Evolutionary conservation across 2,888 invertebrate species (phyloP).

Genomic region (Metalampra italica): DNA sequence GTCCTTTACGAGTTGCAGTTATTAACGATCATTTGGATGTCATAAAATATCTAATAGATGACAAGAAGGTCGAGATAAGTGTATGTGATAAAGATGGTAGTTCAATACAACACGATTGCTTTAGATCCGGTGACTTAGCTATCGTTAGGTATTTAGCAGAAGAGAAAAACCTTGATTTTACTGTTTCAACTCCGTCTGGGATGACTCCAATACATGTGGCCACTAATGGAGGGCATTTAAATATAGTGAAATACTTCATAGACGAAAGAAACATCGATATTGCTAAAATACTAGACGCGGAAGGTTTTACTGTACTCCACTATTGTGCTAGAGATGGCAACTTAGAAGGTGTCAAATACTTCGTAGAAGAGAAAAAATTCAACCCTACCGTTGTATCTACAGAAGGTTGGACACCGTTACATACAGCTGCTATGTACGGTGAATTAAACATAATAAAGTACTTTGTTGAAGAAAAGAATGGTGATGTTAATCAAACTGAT

Average conservation of each 20-base stretch:
- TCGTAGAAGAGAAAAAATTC: background rate
- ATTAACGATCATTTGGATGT: background rate
- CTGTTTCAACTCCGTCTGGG: background rate
- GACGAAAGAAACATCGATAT: background rate
- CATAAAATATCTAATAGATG: background rate
- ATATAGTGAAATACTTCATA: constrained; percentile 1
- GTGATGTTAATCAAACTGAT: too few relatives aligned
- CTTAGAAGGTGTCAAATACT: background rate
- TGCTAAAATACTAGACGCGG: background rate
- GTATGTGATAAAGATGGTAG: background rate
- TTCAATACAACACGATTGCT: background rate
- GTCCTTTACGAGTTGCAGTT: background rate
- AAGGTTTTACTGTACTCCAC: background rate
- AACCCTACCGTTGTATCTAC: background rate
- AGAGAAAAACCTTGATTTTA: background rate
- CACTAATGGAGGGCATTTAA: background rate
- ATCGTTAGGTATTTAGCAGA: background rate
- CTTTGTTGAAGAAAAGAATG: background rate
- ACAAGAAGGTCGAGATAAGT: background rate
- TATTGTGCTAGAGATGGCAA: background rate
- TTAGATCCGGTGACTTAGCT: background rate
- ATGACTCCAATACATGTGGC: background rate
- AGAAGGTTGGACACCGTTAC: background rate
- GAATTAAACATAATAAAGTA: background rate
- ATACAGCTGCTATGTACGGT: background rate